Base-by-base conservation (phyloP, 2,113 vertebrate genomes). In the Collichthys lucidus region DNA sequence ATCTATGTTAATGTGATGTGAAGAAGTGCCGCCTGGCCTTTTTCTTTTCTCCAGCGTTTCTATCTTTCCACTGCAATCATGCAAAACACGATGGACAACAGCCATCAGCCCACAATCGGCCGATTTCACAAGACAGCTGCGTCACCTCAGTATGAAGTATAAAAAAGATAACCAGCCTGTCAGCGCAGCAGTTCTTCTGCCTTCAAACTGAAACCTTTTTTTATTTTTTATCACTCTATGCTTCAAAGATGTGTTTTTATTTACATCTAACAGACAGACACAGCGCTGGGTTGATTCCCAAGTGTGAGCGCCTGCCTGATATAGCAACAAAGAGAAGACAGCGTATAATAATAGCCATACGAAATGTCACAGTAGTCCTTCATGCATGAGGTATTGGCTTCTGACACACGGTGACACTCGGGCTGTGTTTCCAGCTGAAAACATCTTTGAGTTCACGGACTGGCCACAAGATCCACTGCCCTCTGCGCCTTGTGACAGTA, bases 161-260 rank as follows among this genome's bases (percentile, higher is more conserved):
- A 61, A 83, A 87, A 84, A 77, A 79, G 67, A 88, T 74, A 73
- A 79, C 15, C 86, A 65, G 60, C 44, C 63, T 86, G 74, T 86
- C 87, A 84, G 56, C 60, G n/a, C 5, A 10, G 7, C 90, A 73
- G 40, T 74, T 80, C 61, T 53, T 88, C 64, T 67, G 44, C 82
- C 42, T 67, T 70, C 55, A 77, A 6, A 82, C 64, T 14, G 57
- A 87, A 63, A 29, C 17, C 79, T 78, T 86, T 55, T 40, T 89
- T 26, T n/a, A n/a, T 26, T 26, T 26, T 26, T 87, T 80, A 87
- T 88, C 87, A 53, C 10, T 74, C 60, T 80, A 53, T 49, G 67
- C 85, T 92, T 91, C 86, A 91, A 92, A 91, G 89, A 60, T 40
- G 79, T 85, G 82, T 92, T 93, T 90, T 89, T 91, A 91, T 92